Percentiles rank a stretch among this genome's conserved stretches.
These are phyloP conservation scores for Amphiprion ocellaris DNA, from an alignment of 2,113 vertebrate genomes.

Conservation along the genomic window DNA sequence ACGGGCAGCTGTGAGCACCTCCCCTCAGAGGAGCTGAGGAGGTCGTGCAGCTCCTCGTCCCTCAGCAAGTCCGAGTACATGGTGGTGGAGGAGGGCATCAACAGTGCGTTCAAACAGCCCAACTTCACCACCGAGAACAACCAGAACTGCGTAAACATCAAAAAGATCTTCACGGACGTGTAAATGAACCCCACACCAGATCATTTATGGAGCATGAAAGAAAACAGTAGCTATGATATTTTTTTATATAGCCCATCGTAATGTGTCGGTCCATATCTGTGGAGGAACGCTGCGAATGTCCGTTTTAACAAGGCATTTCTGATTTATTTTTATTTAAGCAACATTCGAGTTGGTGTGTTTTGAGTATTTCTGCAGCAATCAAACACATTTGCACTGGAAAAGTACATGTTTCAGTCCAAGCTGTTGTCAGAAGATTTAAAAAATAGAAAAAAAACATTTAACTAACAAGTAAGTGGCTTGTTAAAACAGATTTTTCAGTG, in stretches of 20 bases:
- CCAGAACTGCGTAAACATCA: conserved; percentile 95
- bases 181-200: conserved; percentile 73
- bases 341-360: not conserved
- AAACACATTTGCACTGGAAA: conserved; percentile 10
- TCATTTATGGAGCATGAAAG: conserved; percentile 53
- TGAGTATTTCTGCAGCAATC: conserved; percentile 30
- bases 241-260: conserved; percentile 63
- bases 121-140: conserved; percentile 92
- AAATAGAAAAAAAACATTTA: not conserved
- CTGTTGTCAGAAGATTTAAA: not conserved
- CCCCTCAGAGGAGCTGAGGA: conserved; percentile 90
- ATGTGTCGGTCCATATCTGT: conserved; percentile 75
- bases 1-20: conserved; percentile 93
- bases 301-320: conserved; percentile 56
- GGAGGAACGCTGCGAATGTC: conserved; percentile 60
- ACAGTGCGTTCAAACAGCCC: conserved; percentile 91
- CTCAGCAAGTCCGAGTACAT: conserved; percentile 96
- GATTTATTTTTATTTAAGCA: not conserved
- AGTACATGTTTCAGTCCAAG: conserved; percentile 6
- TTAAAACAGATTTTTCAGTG: conserved; percentile 55
- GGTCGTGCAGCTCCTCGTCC: conserved; percentile 92
- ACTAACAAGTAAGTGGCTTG: conserved; percentile 20
- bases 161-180: conserved; percentile 98
- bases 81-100: conserved; percentile 94
- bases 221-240: conserved; percentile 33